Percentiles rank a stretch among this genome's conserved stretches.
Evolutionary conservation across 1,140 invertebrate species (phyloP).

Genomic region (Forficula auricularia): DNA sequence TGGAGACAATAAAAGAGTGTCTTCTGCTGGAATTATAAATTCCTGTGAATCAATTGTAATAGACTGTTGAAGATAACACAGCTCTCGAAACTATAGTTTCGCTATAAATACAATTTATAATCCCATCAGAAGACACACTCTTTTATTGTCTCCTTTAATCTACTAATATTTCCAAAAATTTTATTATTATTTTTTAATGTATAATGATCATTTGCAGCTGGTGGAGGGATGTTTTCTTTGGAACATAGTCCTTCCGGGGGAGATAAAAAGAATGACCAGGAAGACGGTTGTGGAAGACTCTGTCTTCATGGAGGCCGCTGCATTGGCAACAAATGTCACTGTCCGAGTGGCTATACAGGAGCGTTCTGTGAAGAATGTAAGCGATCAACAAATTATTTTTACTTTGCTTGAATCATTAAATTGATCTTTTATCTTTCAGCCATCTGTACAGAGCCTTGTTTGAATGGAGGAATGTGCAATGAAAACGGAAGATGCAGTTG

Average conservation of each 20-base stretch:
- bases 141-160: not conserved
- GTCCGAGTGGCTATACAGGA: conserved; percentile 52
- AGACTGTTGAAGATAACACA: too few relatives aligned
- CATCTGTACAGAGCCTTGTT: conserved; percentile 57
- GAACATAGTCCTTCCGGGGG: conserved; percentile 5
- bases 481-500: conserved; percentile 71
- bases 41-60: too few relatives aligned
- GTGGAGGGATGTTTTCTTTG: not conserved
- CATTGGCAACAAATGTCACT: conserved; percentile 46
- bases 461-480: conserved; percentile 71
- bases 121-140: too few relatives aligned
- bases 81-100: too few relatives aligned
- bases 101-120: too few relatives aligned
- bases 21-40: too few relatives aligned
- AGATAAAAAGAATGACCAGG: conserved; percentile 15
- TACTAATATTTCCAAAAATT: not conserved
- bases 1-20: too few relatives aligned
- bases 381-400: conserved; percentile 16
- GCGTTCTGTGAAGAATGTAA: conserved; percentile 65
- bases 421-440: conserved; percentile 29
- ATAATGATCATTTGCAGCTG: not conserved
- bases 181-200: not conserved
- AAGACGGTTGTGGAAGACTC: conserved; percentile 36
- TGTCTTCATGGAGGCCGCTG: conserved; percentile 65
- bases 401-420: not conserved